These are phyloP conservation scores for Rhinogobius similis DNA, from an alignment of 2,113 vertebrate species.

Conservation along the genomic window DNA sequence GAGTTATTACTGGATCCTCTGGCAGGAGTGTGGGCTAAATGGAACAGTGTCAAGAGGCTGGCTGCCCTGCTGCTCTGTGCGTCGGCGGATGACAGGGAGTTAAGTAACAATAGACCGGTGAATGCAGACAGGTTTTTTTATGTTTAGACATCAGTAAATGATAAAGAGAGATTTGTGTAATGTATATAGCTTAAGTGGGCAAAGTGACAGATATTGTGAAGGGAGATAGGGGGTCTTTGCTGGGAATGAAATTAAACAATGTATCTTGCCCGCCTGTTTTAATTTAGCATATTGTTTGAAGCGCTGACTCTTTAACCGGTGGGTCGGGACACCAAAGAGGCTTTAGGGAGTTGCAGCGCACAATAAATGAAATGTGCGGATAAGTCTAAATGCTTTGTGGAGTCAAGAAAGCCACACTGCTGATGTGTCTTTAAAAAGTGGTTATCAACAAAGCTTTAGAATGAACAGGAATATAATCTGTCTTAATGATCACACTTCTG, in stretches of 20 bases:
- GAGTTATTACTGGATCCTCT: conserved; percentile 67
- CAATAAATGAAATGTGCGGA: neutral
- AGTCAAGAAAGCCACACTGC: neutral
- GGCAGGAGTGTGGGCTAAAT: conserved; percentile 71
- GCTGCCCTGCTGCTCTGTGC: conserved; percentile 51
- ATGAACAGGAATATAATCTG: neutral
- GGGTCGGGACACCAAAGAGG: neutral
- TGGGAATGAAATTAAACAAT: neutral
- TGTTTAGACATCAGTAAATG: conserved; percentile 14
- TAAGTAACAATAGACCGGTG: conserved; percentile 59
- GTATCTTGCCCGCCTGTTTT: neutral
- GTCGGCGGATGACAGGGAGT: conserved; percentile 67
- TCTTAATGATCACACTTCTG: no score
- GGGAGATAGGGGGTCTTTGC: neutral
- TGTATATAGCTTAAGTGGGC: conserved; percentile 3
- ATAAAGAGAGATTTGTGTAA: neutral
- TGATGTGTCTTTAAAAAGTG: neutral
- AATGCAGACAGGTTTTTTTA: conserved; percentile 28
- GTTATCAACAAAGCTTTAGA: neutral
- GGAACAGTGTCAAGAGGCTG: conserved; percentile 71
- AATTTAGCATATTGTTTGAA: neutral
- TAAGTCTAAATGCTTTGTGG: neutral
- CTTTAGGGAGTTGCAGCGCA: neutral
- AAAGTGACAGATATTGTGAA: conserved; percentile 9
- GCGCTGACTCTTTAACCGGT: neutral